Percentiles rank a stretch among this genome's conserved stretches.
phyloP scores from a whole-genome alignment of 2,888 invertebrate genomes.

The Koerneria pararmatus region DNA sequence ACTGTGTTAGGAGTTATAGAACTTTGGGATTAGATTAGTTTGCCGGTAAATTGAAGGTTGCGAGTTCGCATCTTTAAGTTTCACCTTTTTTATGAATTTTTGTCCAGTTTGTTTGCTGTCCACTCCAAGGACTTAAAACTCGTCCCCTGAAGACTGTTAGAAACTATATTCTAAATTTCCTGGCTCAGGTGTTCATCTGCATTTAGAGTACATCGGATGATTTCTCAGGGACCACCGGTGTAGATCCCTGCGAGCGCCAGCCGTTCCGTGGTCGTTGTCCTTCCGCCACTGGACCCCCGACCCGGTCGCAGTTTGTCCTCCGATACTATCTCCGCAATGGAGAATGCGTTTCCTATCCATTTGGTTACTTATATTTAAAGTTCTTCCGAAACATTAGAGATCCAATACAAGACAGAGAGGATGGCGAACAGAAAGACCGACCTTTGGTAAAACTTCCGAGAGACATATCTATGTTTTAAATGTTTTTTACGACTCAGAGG shows the following conservation, averaged over 20 bases:
- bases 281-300: constrained; percentile 13
- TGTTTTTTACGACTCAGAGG: too few species aligned
- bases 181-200: background rate
- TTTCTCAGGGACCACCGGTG: constrained; percentile 28
- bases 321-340: constrained; percentile 55
- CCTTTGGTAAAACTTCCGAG: too few species aligned
- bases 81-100: too few species aligned
- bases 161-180: background rate
- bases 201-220: background rate
- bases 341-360: constrained; percentile 60
- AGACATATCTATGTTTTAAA: too few species aligned
- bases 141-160: background rate
- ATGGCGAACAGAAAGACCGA: too few species aligned
- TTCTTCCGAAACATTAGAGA: background rate
- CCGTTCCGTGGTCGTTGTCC: constrained; percentile 48
- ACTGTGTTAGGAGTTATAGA: too few species aligned
- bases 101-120: too few species aligned
- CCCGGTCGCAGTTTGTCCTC: constrained; percentile 57
- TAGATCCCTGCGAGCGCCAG: constrained; percentile 58
- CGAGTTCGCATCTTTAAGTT: too few species aligned
- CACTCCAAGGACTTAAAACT: too few species aligned
- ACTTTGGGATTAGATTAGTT: too few species aligned
- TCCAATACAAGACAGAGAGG: background rate
- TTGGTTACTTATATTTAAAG: constrained; percentile 36
- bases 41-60: too few species aligned